Evolutionary conservation across 2,113 vertebrate species (phyloP).

Genomic region (Steatornis caripensis): DNA sequence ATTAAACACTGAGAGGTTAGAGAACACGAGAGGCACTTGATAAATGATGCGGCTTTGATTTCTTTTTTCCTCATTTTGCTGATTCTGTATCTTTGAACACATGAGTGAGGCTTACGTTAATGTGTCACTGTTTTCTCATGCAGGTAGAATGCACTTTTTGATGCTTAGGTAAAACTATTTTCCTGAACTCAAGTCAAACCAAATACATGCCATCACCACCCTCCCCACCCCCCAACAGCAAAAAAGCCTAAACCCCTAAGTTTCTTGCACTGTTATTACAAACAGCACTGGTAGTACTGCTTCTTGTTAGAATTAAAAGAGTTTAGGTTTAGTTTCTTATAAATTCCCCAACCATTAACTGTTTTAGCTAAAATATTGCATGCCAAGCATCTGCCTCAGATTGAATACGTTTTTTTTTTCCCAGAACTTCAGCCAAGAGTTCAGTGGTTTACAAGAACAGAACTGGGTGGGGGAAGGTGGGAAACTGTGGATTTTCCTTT

Average conservation of each 20-base stretch:
- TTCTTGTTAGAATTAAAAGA: background rate
- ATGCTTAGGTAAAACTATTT: background rate
- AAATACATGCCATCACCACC: background rate
- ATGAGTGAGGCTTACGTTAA: background rate
- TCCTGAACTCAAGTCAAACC: background rate
- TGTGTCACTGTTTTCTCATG: background rate
- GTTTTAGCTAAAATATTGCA: background rate
- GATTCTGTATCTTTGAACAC: background rate
- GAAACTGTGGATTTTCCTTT: background rate
- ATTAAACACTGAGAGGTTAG: conserved; percentile 29
- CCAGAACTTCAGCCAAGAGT: conserved; percentile 1
- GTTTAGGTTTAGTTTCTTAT: background rate
- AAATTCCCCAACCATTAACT: background rate
- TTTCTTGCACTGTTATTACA: background rate
- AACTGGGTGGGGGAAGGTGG: accelerated
- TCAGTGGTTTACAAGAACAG: conserved; percentile 11
- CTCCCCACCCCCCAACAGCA: too few relatives aligned
- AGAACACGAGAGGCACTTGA: background rate
- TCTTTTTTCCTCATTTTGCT: background rate
- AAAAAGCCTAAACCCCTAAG: background rate
- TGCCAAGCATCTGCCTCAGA: conserved; percentile 17
- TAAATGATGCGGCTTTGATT: background rate
- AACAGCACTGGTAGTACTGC: background rate
- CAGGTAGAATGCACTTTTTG: background rate
- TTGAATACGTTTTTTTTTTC: background rate